Conservation (phyloP, 2,888 invertebrate species). For the Cloeon dipterum region DNA sequence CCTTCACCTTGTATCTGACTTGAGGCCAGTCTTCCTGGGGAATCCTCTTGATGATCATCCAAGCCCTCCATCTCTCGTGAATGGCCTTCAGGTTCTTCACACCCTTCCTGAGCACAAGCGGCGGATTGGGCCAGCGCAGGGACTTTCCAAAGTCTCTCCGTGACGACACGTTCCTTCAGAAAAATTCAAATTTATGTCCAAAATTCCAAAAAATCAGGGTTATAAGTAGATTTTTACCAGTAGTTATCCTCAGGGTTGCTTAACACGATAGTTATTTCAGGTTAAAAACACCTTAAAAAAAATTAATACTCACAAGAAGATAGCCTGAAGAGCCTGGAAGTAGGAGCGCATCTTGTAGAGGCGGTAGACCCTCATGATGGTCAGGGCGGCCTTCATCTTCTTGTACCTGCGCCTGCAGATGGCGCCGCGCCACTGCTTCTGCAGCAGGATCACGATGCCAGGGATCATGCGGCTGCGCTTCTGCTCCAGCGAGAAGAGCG, state of each 20-base stretch:
- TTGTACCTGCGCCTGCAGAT: conserved; percentile 56
- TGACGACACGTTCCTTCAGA: conserved; percentile 29
- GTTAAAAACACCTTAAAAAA: neutral
- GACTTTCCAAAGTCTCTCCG: conserved; percentile 54
- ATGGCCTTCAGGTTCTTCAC: conserved; percentile 34
- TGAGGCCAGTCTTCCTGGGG: conserved; percentile 73
- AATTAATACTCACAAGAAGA: conserved; percentile 26
- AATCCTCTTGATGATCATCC: conserved; percentile 57
- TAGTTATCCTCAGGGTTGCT: neutral
- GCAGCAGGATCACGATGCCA: conserved; percentile 73
- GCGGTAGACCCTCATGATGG: conserved; percentile 61
- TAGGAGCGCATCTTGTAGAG: conserved; percentile 53
- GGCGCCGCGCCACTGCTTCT: conserved; percentile 84
- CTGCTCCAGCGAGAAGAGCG: conserved; percentile 72
- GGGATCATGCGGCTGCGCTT: conserved; percentile 72
- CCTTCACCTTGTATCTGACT: conserved; percentile 39
- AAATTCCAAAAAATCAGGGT: neutral
- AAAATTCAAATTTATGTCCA: conserved; percentile 4
- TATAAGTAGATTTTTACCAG: neutral
- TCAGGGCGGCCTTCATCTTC: conserved; percentile 62
- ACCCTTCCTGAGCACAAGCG: conserved; percentile 38
- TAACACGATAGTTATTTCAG: too few relatives aligned
- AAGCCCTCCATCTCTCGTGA: conserved; percentile 69
- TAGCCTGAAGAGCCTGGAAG: conserved; percentile 33
- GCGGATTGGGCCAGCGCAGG: conserved; percentile 60